A percentile compares a stretch with the other conserved stretches of the same genome.
Evolutionary conservation across 1,140 invertebrate genomes (phyloP).

Genomic region (Pentalonia nigronervosa): DNA sequence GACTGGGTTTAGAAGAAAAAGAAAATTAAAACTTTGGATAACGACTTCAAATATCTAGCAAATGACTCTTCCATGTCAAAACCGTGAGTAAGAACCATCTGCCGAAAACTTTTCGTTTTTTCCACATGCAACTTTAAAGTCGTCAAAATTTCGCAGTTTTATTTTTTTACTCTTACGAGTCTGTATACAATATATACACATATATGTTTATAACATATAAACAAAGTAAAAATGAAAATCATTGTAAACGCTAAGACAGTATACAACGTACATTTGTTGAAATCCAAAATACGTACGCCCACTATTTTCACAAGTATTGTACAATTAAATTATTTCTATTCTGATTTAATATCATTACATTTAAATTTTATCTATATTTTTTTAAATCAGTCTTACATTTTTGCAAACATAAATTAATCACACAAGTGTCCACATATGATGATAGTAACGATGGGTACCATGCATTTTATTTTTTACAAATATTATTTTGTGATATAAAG

Average conservation of each 20-base stretch:
- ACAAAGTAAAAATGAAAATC: not conserved
- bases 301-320: not conserved
- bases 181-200: not conserved
- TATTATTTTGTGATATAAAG: not conserved
- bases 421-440: not conserved
- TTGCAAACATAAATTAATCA: not conserved
- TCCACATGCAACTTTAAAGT: slow-evolving; percentile 28
- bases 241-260: not conserved
- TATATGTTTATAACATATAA: not conserved
- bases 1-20: not conserved
- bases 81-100: not conserved
- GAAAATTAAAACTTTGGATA: not conserved
- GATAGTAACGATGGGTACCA: not conserved
- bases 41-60: not conserved
- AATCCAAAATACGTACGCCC: not conserved
- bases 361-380: not conserved
- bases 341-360: not conserved
- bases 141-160: not conserved
- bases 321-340: not conserved
- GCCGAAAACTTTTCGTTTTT: slow-evolving; percentile 35
- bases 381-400: not conserved
- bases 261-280: not conserved
- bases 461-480: too few relatives aligned
- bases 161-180: not conserved
- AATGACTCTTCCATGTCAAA: not conserved